Evolutionary conservation across 1,140 invertebrate genomes (phyloP).

Genomic region (Ceratina calcarata): DNA sequence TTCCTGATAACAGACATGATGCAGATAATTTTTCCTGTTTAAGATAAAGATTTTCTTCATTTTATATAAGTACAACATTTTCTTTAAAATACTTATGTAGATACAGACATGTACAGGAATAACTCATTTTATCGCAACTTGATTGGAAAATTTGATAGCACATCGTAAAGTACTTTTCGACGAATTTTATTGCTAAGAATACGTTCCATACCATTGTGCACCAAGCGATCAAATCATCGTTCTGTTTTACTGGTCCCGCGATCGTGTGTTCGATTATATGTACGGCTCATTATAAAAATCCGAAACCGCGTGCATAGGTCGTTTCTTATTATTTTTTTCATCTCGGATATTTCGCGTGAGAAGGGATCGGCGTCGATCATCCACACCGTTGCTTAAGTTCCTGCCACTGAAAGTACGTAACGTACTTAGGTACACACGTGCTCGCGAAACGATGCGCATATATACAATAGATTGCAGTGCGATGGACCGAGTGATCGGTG

Average conservation of each 20-base stretch:
- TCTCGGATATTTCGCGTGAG: neutral
- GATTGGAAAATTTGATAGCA: no score
- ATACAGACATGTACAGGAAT: no score
- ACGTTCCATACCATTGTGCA: slow-evolving; percentile 22
- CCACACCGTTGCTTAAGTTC: slow-evolving; percentile 17
- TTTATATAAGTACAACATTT: no score
- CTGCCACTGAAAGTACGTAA: slow-evolving; percentile 5
- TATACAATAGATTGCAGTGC: neutral
- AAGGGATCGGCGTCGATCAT: neutral
- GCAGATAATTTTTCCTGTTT: no score
- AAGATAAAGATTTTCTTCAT: no score
- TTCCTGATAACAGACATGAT: no score
- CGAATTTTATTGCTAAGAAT: no score
- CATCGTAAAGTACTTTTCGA: no score
- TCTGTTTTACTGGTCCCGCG: neutral
- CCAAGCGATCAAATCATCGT: neutral
- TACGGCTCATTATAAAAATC: neutral
- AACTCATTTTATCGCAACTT: no score
- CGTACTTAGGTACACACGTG: neutral
- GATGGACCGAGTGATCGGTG: slow-evolving; percentile 12
- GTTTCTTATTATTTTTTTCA: neutral
- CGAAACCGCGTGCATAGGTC: neutral
- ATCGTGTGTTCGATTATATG: neutral
- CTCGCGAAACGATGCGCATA: neutral
- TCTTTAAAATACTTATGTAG: no score